A percentile compares a stretch with the other conserved stretches of the same genome.
These are phyloP conservation scores for Fistularia tabacaria DNA, from an alignment of 2,797 vertebrate genomes.

Conservation along the genomic window DNA sequence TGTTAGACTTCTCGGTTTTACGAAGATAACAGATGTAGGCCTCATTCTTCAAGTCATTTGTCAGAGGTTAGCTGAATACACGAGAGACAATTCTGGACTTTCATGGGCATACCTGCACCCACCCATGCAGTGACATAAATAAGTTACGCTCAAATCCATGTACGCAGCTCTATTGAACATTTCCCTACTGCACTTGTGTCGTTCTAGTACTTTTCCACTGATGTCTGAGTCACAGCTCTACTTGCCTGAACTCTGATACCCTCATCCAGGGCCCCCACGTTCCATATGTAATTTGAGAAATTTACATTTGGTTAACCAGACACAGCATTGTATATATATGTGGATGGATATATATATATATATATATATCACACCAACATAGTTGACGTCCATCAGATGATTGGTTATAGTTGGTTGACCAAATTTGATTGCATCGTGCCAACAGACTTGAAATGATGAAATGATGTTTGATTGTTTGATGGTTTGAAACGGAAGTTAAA, in stretches of 20 bases:
- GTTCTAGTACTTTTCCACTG: constrained; percentile 69
- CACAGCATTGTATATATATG: constrained; percentile 2
- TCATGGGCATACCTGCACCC: not conserved
- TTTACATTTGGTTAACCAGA: constrained; percentile 10
- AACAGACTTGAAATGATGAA: too few species aligned
- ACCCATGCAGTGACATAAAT: not conserved
- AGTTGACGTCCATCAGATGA: not conserved
- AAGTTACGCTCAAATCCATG: not conserved
- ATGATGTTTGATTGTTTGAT: too few species aligned
- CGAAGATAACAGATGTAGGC: too few species aligned
- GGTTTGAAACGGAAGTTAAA: too few species aligned
- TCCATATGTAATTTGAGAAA: constrained; percentile 38
- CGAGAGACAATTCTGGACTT: too few species aligned
- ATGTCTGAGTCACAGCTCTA: constrained; percentile 49
- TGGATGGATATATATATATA: too few species aligned
- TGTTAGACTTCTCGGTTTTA: too few species aligned
- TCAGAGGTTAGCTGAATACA: too few species aligned
- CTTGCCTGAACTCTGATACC: constrained; percentile 41
- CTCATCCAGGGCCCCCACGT: constrained; percentile 3
- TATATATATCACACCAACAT: not conserved
- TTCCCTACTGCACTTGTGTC: constrained; percentile 21
- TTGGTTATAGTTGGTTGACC: not conserved
- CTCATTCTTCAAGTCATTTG: too few species aligned
- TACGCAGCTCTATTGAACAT: constrained; percentile 17
- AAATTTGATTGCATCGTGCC: too few species aligned